Conservation (phyloP, 2,888 invertebrate species). For the Crematogaster levior region DNA sequence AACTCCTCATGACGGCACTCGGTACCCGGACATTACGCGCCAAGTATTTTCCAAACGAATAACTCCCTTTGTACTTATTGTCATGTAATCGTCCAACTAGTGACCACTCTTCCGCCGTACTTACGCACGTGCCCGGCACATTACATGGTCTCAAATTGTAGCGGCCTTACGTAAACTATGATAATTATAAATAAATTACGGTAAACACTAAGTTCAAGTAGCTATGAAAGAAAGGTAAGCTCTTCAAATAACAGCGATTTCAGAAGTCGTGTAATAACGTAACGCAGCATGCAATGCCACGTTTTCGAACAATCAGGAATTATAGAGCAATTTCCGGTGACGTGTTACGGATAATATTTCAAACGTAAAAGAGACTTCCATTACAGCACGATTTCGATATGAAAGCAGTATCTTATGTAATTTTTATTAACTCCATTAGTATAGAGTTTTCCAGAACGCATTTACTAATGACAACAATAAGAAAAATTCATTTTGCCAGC, state of each 20-base stretch:
- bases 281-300: not conserved
- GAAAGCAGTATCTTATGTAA: not conserved
- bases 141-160: conserved; percentile 2
- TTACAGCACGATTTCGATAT: not conserved
- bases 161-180: conserved; percentile 7
- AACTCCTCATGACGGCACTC: not conserved
- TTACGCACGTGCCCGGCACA: not conserved
- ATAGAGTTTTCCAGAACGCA: not conserved
- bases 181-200: conserved; percentile 15
- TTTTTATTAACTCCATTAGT: not conserved
- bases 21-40: conserved; percentile 6
- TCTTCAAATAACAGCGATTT: not conserved
- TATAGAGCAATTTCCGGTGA: not conserved
- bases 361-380: not conserved
- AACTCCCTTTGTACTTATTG: not conserved
- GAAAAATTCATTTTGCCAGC: not conserved
- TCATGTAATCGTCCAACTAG: conserved; percentile 22
- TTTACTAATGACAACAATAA: not conserved
- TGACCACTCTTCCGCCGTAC: not conserved
- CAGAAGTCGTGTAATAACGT: conserved; percentile 1
- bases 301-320: not conserved
- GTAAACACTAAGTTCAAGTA: not conserved
- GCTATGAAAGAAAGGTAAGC: not conserved
- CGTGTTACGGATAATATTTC: not conserved
- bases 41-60: conserved; percentile 26